Base-by-base conservation (phyloP, 2,113 vertebrate species). In the Heterochromis multidens region DNA sequence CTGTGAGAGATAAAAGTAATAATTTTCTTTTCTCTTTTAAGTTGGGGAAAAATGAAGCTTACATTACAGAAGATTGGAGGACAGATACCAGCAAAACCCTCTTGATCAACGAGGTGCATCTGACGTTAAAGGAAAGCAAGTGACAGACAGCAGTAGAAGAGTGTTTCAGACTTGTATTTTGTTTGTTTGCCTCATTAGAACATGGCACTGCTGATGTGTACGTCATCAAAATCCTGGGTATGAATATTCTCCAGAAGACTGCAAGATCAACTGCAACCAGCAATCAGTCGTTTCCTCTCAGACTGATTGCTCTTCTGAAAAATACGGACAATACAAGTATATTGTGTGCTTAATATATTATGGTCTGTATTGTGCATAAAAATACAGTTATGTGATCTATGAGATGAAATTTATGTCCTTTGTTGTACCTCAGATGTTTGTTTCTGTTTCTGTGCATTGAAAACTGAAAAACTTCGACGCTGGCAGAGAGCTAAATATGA, bases 301-400 rank as follows among this genome's bases (percentile, higher is more conserved):
- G 77, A 79, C 56, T 59, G 81, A 89, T 92, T 89, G 82, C 85
- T 79, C 91, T 35, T 82, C 74, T 84, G 77, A 88, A 82, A 89
- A 80, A 90, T 62, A 80, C 52, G 79, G 89, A 87, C 90, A 77
- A 72, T 88, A 83, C 82, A 78, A n/a, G 72, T 92, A 81, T 87
- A 83, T 87, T 78, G 77, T 92, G 88, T 89, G 80, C 76, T 89
- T 92, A 86, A 82, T 89, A 85, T 92, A 62, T 87, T 81, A 67
- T 92, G 86, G 77, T 93, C 88, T 88, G 85, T 91, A 89, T 90
- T 89, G 92, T 94, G 89, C 63, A 91, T 91, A 89, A 83, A 88
- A 80, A 83, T 87, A 77, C 52, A 80, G 80, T 85, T 76, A 83
- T 12, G 60, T 91, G 76, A 87, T 74, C 19, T 74, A 74, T 83